Evolutionary conservation across 2,113 vertebrate genomes (phyloP), one percentile per base, ranked within the genome.

Genomic region (Montifringilla adamsi): DNA sequence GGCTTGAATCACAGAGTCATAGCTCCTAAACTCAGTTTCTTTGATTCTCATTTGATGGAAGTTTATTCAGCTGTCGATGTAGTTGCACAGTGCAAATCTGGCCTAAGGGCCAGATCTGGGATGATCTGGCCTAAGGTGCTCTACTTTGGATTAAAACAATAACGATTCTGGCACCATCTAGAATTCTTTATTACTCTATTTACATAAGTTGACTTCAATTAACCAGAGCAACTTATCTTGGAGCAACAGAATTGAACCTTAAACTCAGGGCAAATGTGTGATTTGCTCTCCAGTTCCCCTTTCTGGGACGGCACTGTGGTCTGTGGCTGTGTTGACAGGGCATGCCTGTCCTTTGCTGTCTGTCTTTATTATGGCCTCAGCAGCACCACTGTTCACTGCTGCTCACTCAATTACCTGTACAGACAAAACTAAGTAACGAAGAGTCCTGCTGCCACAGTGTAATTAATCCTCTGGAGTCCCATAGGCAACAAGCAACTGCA

Each of bases 381-480:
- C 55, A 90, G 87, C 63, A 26, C 5, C 11, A 2, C 15, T 58
- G 41, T 39, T 93, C 55, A 5, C 66, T 84, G 78, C 63, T 88
- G 78, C 62, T 70, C 74, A 31, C 53, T 93, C 87, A 85, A 63
- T 94, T 93, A 67, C 78, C 80, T 41, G 43, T n/a, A 41, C 78
- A 89, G 91, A 87, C 78, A 91, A 77, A 85, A 73, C 63, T 43
- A 69, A 91, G 82, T 69, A 73, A 89, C 0, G 0, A 60, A 72
- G 91, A 84, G 31, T 9, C 35, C 84, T 84, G 39, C 74, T 94
- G 81, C 70, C 70, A 74, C n/a, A 15, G 46, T 46, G 75, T 91
- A 95, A 90, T 95, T 93, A 93, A 87, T 96, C 75, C 89, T 87
- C 95, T 82, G 50, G 93, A 77, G 78, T 80, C 46, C 59, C 55